These are phyloP conservation scores for Phymorhynchus buccinoides DNA, from an alignment of 1,140 invertebrate genomes.

Conservation along the genomic window DNA sequence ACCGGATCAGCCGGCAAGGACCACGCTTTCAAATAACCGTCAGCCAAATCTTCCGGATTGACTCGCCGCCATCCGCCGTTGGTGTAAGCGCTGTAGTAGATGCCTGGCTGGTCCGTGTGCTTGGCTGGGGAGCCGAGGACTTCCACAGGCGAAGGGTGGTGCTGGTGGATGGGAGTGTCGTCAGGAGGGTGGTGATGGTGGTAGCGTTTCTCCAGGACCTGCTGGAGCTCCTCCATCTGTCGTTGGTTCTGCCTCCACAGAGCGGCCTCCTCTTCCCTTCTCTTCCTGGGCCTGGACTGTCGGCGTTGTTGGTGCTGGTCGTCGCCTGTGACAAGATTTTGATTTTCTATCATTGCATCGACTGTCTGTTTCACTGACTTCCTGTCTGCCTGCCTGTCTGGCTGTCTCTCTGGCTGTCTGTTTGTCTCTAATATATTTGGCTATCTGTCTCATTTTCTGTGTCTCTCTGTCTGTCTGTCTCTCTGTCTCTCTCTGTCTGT, in stretches of 20 bases:
- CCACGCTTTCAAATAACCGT: constrained; percentile 10
- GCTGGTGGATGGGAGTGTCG: neutral
- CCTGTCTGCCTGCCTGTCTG: too few relatives aligned
- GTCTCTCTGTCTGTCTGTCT: too few relatives aligned
- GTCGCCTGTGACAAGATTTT: neutral
- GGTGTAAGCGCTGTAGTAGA: constrained; percentile 1
- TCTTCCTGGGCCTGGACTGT: constrained; percentile 6
- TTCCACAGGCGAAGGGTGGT: neutral
- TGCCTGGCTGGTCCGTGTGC: neutral
- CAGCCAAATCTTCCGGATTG: constrained; percentile 25
- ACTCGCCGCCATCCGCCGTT: constrained; percentile 2
- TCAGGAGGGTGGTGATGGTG: neutral
- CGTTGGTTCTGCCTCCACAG: constrained; percentile 30
- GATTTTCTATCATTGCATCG: too few relatives aligned
- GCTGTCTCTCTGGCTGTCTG: too few relatives aligned
- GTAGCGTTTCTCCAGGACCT: constrained; percentile 24
- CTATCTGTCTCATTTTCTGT: too few relatives aligned
- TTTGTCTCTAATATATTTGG: too few relatives aligned
- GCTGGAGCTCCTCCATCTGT: constrained; percentile 31
- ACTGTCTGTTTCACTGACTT: too few relatives aligned
- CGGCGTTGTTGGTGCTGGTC: too few relatives aligned
- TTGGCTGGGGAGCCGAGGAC: neutral
- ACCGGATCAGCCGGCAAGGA: neutral
- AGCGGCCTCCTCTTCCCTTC: neutral
- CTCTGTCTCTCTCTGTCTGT: too few relatives aligned